Evolutionary conservation across 37 sponge, comb jelly and placozoan genomes (phyloP), one percentile per base, ranked within the genome.

Genomic region (Chondrilla cf. caribensis): DNA sequence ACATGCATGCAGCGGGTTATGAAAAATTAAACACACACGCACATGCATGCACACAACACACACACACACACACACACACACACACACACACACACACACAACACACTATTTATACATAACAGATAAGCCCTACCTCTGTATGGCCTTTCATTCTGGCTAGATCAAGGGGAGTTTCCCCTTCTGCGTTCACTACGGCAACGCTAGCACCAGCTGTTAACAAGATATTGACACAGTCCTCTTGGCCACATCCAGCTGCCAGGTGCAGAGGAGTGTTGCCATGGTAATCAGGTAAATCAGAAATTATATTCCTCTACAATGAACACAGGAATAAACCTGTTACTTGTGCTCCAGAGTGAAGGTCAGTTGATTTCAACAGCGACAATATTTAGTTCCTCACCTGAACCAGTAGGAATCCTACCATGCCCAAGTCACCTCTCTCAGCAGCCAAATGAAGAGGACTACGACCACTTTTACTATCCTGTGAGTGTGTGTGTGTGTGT

Each of bases 391-490:
- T 9, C 11, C 70, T 82, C 15, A 94, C 95, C 78, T 93, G 87
- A 62, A 86, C 86, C 68, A 94, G 58, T 6, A 94, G 81, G 70
- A 60, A 89, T 17, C 95, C 95, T 7, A 82, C 77, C 84, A 94
- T 47, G n/a, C 89, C 82, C n/a, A 91, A 79, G 80, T 94, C 95
- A 18, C 84, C 89, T 19, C 70, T 88, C 89, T 94, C 95, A 11
- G 90, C 80, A 17, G 84, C 70, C 66, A 86, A 82, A 64, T 94
- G 95, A 7, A 94, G 87, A 37, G 95, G 89, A 26, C 86, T 94
- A 59, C 85, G 90, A 31, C 95, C 95, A 19, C 92, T 87, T 81
- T 84, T 88, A 57, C 84, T 84, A 71, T 94, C 95, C 85, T 84
- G 44, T 11, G 51, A 14, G 51, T 47, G 51, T 47, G 51, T 47